phyloP scores from a whole-genome alignment of 64 coral and sea anemone species.

The Stichodactyla mertensii region DNA sequence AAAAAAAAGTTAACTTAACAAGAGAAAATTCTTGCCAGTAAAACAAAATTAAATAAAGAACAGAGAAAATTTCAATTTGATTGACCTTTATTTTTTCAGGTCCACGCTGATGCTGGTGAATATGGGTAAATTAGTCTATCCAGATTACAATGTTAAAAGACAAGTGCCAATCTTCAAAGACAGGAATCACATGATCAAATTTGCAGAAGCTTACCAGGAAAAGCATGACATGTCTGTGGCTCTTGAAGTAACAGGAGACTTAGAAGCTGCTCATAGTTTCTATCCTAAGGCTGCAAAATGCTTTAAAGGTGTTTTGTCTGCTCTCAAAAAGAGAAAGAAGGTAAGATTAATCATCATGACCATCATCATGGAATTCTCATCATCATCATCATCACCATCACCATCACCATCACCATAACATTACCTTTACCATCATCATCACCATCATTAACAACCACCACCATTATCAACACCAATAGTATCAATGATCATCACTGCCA shows the following conservation, averaged over 20 bases:
- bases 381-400: no score
- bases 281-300: slow-evolving; percentile 53
- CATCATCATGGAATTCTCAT: no score
- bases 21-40: no score
- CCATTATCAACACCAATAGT: no score
- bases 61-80: no score
- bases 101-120: slow-evolving; percentile 73
- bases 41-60: no score
- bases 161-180: slow-evolving; percentile 46
- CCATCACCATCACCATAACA: no score
- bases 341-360: background rate
- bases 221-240: slow-evolving; percentile 71
- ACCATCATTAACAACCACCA: no score
- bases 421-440: no score
- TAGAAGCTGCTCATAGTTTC: slow-evolving; percentile 58
- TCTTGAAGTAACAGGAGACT: slow-evolving; percentile 42
- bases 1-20: no score
- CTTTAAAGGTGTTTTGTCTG: slow-evolving; percentile 42
- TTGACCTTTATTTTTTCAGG: background rate
- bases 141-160: slow-evolving; percentile 59
- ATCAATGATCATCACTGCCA: no score
- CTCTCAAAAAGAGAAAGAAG: slow-evolving; percentile 1
- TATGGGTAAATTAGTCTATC: slow-evolving; percentile 60
- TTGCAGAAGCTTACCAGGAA: slow-evolving; percentile 62
- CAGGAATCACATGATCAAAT: slow-evolving; percentile 59